Evolutionary conservation across 2,888 invertebrate species (phyloP).

Genomic region (Atherix ibis): DNA sequence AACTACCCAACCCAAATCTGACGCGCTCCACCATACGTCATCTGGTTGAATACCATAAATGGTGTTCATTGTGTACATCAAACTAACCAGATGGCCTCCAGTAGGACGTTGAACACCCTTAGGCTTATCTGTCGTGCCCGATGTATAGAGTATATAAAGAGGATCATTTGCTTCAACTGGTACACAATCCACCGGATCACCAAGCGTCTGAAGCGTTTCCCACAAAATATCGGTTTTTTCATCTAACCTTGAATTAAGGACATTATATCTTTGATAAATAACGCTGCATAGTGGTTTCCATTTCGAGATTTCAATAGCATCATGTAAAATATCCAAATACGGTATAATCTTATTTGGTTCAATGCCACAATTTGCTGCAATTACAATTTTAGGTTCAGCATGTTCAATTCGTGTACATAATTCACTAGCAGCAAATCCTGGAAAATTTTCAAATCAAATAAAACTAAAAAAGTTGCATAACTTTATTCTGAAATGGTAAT

Average conservation of each 20-base stretch:
- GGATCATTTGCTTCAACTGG: conserved; percentile 81
- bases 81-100: conserved; percentile 73
- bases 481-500: too few species aligned
- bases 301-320: conserved; percentile 53
- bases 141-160: conserved; percentile 82
- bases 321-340: conserved; percentile 29
- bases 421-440: conserved; percentile 81
- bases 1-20: conserved; percentile 68
- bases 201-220: conserved; percentile 50
- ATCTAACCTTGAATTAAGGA: conserved; percentile 47
- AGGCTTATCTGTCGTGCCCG: conserved; percentile 58
- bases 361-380: conserved; percentile 80
- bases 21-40: conserved; percentile 81
- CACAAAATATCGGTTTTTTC: conserved; percentile 57
- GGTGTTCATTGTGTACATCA: conserved; percentile 70
- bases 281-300: conserved; percentile 66
- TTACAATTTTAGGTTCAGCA: conserved; percentile 72
- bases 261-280: conserved; percentile 60
- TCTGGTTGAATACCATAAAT: conserved; percentile 69
- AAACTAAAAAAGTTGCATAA: too few species aligned
- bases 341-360: conserved; percentile 69
- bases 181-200: conserved; percentile 61
- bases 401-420: conserved; percentile 74
- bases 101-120: conserved; percentile 77
- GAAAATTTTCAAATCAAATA: background rate